Evolutionary conservation across 2,888 invertebrate species (phyloP).

Genomic region (Germaria angustata): DNA sequence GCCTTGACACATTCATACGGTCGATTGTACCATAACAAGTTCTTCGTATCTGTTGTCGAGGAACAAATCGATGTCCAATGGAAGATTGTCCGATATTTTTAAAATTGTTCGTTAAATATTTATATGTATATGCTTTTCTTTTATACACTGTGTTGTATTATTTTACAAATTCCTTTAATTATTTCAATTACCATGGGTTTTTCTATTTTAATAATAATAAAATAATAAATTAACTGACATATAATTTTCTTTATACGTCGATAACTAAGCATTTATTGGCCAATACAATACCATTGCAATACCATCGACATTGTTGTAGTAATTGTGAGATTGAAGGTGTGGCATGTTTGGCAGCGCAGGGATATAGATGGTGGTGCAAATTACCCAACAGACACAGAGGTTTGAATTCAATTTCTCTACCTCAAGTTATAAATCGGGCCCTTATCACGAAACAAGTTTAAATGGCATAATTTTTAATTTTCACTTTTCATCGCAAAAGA

Average conservation of each 20-base stretch:
- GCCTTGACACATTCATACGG: too few relatives aligned
- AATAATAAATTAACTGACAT: neutral
- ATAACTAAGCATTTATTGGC: conserved; percentile 7
- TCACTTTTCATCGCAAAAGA: too few relatives aligned
- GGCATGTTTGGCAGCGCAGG: neutral
- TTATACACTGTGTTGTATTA: neutral
- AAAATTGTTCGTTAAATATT: neutral
- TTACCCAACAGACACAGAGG: neutral
- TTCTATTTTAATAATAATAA: conserved; percentile 7
- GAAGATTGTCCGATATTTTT: neutral
- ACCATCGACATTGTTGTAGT: neutral
- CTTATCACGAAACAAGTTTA: too few relatives aligned
- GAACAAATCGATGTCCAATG: neutral
- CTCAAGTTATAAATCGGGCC: too few relatives aligned
- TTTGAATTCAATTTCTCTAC: too few relatives aligned
- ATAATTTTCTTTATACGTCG: neutral
- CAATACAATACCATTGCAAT: neutral
- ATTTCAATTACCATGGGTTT: neutral
- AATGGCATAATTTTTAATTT: too few relatives aligned
- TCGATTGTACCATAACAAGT: too few relatives aligned
- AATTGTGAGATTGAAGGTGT: neutral
- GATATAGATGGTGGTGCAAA: neutral
- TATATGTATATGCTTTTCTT: neutral
- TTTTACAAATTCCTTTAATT: neutral
- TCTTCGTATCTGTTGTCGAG: too few relatives aligned